Evolutionary conservation across 2,113 vertebrate species (phyloP), one percentile per base, ranked within the genome.

Genomic region (Galeopterus variegatus): DNA sequence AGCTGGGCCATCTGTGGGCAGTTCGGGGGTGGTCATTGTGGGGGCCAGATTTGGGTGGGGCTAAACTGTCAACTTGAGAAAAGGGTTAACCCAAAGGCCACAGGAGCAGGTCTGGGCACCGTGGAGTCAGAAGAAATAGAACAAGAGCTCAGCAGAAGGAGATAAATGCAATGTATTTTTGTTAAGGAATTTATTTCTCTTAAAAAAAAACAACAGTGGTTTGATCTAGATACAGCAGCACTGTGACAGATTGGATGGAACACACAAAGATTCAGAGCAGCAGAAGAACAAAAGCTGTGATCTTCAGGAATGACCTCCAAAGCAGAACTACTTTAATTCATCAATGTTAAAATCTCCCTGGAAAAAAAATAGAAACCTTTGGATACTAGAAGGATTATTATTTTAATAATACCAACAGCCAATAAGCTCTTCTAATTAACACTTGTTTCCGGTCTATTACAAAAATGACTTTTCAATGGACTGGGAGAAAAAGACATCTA

Each of bases 141-240:
- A n/a, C 9, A 28, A 54, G 12, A n/a, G 56, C 58, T 67, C 69
- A 12, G 98, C 65, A 96, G n/a, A n/a, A n/a, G 86, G 0, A 92
- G 82, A 21, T 76, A 0, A 19, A 97, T 65, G 87, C 96, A 23
- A n/a, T 95, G 73, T 97, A 95, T 97, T 98, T 98, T 98, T 98
- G 98, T 98, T 98, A 98, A 98, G 96, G 98, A 98, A 98, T 99
- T 99, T 99, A 99, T 99, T 98, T 98, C 95, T 98, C 89, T 98
- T 92, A 98, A 98, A 97, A 93, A 98, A 98, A 95, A n/a, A n/a
- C n/a, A n/a, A 98, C 98, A 98, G 98, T 98, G 98, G 98, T 98
- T 98, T 90, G 97, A 98, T 98, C 98, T 98, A 98, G 97, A 98
- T 98, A 98, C 98, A 98, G 98, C 98, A 98, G 98, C 98, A 98